phyloP scores from a whole-genome alignment of 2,113 vertebrate genomes.

The Ia io region DNA sequence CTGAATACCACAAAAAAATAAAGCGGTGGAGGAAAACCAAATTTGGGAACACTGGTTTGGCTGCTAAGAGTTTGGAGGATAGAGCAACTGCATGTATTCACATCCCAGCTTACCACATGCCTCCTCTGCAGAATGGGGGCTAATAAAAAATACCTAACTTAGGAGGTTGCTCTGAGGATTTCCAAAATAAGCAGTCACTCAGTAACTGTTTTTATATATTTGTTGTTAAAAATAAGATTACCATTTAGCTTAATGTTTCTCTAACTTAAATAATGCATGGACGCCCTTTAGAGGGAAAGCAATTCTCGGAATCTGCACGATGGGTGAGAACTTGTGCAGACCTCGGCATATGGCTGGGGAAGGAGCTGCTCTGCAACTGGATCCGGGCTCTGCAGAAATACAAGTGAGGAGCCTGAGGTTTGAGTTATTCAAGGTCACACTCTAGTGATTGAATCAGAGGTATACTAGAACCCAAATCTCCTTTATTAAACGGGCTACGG shows the following conservation, averaged over 20 bases:
- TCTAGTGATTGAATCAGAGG: background rate
- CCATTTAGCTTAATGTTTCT: background rate
- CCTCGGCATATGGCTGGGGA: background rate
- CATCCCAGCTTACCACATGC: background rate
- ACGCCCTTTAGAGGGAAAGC: background rate
- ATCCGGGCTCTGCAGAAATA: background rate
- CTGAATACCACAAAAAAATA: background rate
- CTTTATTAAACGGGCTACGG: background rate
- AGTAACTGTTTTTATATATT: background rate
- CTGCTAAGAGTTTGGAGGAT: background rate
- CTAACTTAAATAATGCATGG: background rate
- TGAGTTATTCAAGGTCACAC: background rate
- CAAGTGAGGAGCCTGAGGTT: background rate
- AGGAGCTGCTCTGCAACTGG: background rate
- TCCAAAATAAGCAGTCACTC: background rate
- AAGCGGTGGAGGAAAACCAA: background rate
- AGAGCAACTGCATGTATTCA: background rate
- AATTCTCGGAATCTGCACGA: background rate
- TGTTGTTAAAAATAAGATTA: slow-evolving; percentile 10
- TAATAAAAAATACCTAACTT: background rate
- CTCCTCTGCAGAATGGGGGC: background rate
- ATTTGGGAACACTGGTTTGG: background rate
- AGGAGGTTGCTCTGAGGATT: background rate
- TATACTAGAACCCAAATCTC: background rate
- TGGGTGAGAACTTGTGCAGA: background rate